These are phyloP conservation scores for Drosophila kohkoa DNA, from an alignment of 1,140 invertebrate genomes.

Conservation along the genomic window DNA sequence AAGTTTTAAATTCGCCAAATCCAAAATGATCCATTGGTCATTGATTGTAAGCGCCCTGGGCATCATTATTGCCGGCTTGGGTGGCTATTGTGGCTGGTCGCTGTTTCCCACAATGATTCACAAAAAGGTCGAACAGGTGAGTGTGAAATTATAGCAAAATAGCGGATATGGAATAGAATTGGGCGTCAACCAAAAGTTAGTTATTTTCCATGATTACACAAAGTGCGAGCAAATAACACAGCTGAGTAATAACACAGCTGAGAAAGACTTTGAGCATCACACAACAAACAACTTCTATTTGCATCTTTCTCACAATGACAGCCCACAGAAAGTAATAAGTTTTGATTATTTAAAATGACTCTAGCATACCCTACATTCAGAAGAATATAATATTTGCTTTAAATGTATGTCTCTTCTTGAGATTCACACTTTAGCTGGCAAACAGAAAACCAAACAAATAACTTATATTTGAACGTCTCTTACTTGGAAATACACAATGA, in stretches of 20 bases:
- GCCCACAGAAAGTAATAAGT: no score
- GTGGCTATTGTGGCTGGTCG: constrained; percentile 84
- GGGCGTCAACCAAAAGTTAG: neutral
- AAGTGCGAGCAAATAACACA: neutral
- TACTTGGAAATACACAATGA: no score
- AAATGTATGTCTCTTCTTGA: no score
- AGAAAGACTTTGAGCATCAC: neutral
- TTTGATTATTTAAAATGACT: no score
- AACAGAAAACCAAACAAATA: no score
- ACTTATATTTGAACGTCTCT: no score
- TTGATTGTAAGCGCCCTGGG: constrained; percentile 76
- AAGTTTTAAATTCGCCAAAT: constrained; percentile 2
- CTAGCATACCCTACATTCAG: no score
- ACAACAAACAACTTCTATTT: neutral
- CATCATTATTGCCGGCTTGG: constrained; percentile 69
- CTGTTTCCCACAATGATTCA: constrained; percentile 84
- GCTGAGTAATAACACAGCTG: neutral
- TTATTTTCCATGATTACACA: neutral
- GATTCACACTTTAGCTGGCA: no score
- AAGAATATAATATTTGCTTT: no score
- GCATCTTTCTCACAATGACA: no score
- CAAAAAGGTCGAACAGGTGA: constrained; percentile 85
- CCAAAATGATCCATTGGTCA: constrained; percentile 77
- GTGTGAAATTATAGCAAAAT: constrained; percentile 23
- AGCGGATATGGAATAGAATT: neutral